Percentiles rank a stretch among this genome's conserved stretches.
Conservation (phyloP, 1,140 invertebrate species). For the Gonioctena quinquepunctata region DNA sequence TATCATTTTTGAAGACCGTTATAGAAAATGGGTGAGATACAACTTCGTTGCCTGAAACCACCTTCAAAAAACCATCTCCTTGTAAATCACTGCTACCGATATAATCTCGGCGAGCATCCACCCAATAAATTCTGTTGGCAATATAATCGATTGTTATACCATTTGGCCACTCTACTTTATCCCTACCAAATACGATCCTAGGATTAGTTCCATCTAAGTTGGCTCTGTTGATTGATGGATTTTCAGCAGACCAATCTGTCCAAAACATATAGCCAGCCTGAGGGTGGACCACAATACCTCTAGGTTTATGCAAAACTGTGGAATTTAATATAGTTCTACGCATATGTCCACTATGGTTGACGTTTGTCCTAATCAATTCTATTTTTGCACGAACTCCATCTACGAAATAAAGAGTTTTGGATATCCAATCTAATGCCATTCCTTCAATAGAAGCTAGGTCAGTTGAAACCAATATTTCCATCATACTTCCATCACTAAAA, state of each 20-base stretch:
- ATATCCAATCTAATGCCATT: slow-evolving; percentile 93
- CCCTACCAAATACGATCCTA: slow-evolving; percentile 69
- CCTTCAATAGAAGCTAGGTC: slow-evolving; percentile 86
- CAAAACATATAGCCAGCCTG: slow-evolving; percentile 84
- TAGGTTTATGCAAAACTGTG: slow-evolving; percentile 74
- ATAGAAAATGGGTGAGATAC: slow-evolving; percentile 84
- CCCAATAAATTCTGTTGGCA: slow-evolving; percentile 82
- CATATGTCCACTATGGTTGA: slow-evolving; percentile 71
- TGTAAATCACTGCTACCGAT: slow-evolving; percentile 82
- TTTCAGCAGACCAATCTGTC: slow-evolving; percentile 87
- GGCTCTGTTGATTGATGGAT: slow-evolving; percentile 80
- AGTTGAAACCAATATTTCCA: slow-evolving; percentile 69
- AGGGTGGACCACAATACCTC: slow-evolving; percentile 89
- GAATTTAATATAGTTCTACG: slow-evolving; percentile 75
- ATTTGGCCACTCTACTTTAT: slow-evolving; percentile 81
- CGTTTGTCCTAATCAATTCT: slow-evolving; percentile 76
- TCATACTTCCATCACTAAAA: slow-evolving; percentile 67
- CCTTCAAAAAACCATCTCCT: slow-evolving; percentile 75
- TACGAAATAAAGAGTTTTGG: slow-evolving; percentile 89
- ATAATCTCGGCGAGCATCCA: slow-evolving; percentile 82
- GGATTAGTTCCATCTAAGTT: slow-evolving; percentile 83
- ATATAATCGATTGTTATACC: slow-evolving; percentile 85
- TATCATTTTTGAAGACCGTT: slow-evolving; percentile 73
- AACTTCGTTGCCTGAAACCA: slow-evolving; percentile 67
- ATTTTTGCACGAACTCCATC: slow-evolving; percentile 79